Conservation (phyloP, 2,113 vertebrate species). For the Rhabdornis inornatus region DNA sequence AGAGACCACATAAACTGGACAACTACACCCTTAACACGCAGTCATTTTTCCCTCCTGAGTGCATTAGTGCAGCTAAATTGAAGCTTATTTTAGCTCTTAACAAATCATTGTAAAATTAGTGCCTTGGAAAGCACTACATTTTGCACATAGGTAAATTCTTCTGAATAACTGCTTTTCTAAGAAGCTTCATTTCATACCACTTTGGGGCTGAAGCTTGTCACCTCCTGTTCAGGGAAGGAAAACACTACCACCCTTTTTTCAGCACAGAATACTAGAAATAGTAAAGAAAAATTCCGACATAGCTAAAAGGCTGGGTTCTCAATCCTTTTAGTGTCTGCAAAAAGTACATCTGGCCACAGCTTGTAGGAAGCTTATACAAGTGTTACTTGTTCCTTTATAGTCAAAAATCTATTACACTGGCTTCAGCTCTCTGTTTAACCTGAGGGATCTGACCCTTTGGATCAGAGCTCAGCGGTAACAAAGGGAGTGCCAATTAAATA, state of each 20-base stretch:
- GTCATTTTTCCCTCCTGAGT: not conserved
- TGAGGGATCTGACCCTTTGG: not conserved
- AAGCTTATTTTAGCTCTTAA: not conserved
- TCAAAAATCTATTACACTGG: not conserved
- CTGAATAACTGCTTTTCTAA: not conserved
- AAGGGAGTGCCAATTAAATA: not conserved
- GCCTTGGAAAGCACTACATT: not conserved
- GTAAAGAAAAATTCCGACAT: rapidly evolving
- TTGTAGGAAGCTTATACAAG: not conserved
- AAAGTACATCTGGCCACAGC: not conserved
- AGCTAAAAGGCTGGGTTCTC: not conserved
- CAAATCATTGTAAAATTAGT: not conserved
- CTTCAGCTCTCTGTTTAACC: not conserved
- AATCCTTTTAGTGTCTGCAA: not conserved
- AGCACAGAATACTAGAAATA: not conserved
- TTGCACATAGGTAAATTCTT: not conserved
- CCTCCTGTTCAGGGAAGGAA: not conserved
- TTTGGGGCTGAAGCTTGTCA: not conserved
- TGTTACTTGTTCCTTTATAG: not conserved
- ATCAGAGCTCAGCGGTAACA: not conserved
- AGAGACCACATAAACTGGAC: not conserved
- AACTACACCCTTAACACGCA: rapidly evolving
- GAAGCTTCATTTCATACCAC: not conserved
- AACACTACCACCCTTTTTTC: not conserved
- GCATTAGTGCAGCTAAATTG: not conserved